Evolutionary conservation across 1,140 invertebrate genomes (phyloP).

Genomic region (Patella vulgata): DNA sequence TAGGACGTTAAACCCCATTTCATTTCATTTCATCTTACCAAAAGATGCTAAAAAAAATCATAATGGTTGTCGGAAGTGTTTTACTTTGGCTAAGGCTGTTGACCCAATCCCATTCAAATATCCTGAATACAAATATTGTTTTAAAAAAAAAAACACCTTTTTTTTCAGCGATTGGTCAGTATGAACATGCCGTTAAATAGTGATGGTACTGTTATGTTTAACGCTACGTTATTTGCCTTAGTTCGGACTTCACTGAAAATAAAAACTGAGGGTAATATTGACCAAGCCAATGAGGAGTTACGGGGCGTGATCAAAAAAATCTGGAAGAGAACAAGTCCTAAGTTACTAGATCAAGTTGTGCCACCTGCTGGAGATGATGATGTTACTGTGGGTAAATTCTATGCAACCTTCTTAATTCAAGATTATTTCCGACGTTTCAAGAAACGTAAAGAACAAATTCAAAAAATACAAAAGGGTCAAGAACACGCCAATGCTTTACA

Average conservation of each 20-base stretch:
- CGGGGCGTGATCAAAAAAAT: constrained; percentile 97
- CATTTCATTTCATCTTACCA: too few relatives aligned
- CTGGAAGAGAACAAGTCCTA: constrained; percentile 97
- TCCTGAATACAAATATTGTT: too few relatives aligned
- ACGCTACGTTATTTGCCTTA: constrained; percentile 98
- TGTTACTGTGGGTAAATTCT: constrained; percentile 99
- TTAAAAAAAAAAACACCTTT: too few relatives aligned
- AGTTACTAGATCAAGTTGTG: constrained; percentile 98
- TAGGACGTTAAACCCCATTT: too few relatives aligned
- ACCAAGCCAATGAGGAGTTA: constrained; percentile 94
- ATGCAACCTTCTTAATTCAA: constrained; percentile 99
- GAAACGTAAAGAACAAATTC: constrained; percentile 89
- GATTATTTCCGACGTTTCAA: constrained; percentile 99
- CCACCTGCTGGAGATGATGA: constrained; percentile 97
- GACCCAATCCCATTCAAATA: too few relatives aligned
- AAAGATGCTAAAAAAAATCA: not conserved
- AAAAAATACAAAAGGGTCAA: constrained; percentile 73
- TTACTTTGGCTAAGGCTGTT: too few relatives aligned
- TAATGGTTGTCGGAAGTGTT: not conserved
- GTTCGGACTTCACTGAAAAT: constrained; percentile 97
- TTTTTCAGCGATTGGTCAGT: constrained; percentile 88
- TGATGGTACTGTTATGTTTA: constrained; percentile 99
- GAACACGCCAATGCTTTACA: constrained; percentile 71
- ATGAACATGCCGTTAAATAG: constrained; percentile 99
- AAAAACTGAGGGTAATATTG: constrained; percentile 96